A percentile compares a stretch with the other conserved stretches of the same genome.
Conservation (phyloP, 2,113 vertebrate species). For the Tyto alba region DNA sequence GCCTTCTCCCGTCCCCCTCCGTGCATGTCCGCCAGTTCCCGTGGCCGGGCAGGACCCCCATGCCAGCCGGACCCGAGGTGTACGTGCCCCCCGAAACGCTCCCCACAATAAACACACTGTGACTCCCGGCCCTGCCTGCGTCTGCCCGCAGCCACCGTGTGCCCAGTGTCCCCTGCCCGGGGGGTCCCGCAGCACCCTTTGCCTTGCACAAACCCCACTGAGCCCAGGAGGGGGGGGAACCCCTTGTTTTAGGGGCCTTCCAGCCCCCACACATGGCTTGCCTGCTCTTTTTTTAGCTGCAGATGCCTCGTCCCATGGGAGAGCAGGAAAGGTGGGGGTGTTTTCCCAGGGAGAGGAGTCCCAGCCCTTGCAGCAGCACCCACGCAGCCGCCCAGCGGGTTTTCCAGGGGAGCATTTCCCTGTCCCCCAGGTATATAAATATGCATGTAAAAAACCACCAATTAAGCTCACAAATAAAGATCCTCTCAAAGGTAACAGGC, state of each 20-base stretch:
- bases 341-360: not conserved
- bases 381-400: not conserved
- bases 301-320: fast-evolving
- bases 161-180: not conserved
- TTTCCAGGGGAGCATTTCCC: not conserved
- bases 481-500: not conserved
- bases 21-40: not conserved
- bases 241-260: not conserved
- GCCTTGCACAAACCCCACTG: not conserved
- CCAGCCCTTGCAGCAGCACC: not conserved
- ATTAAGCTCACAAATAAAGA: not conserved
- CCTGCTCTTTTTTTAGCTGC: not conserved
- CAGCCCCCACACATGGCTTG: fast-evolving
- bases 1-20: fast-evolving
- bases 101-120: conserved; percentile 42
- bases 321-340: not conserved
- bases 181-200: fast-evolving
- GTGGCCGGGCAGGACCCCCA: not conserved
- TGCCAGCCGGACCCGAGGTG: not conserved
- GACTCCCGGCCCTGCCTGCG: not conserved
- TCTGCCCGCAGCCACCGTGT: not conserved
- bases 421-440: not conserved
- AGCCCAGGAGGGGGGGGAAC: not conserved
- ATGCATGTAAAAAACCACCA: not conserved
- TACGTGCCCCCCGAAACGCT: not conserved